Conservation (phyloP, 1,140 invertebrate species). For the Panagrolaimus sp. region DNA sequence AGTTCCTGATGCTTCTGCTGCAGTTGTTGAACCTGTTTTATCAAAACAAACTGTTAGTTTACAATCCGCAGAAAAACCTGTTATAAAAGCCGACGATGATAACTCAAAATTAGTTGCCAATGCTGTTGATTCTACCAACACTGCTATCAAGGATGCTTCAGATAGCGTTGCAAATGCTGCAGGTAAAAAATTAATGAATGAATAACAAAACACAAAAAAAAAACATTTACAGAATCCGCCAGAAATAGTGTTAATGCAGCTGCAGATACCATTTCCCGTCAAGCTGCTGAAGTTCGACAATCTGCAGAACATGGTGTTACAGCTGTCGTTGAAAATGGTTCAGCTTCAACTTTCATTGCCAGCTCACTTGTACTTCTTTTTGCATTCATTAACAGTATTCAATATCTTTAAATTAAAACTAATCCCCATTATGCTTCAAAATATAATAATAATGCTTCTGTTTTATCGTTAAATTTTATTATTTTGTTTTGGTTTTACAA, state of each 20-base stretch:
- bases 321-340: neutral
- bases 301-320: neutral
- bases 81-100: neutral
- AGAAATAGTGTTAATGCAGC: neutral
- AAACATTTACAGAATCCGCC: neutral
- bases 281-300: neutral
- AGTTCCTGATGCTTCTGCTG: neutral
- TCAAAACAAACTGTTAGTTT: neutral
- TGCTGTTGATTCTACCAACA: neutral
- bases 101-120: neutral
- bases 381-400: constrained; percentile 4
- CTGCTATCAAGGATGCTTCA: neutral
- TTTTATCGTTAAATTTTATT: too few species aligned
- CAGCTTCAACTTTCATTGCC: neutral
- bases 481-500: too few species aligned
- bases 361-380: neutral
- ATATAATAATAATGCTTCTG: too few species aligned
- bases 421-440: neutral
- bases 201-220: neutral
- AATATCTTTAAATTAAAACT: neutral
- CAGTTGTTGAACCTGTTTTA: neutral
- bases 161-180: constrained; percentile 4
- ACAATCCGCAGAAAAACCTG: constrained; percentile 5
- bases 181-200: neutral
- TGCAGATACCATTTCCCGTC: neutral